Conservation (phyloP, 2,888 invertebrate genomes). For the Volucella zonaria region DNA sequence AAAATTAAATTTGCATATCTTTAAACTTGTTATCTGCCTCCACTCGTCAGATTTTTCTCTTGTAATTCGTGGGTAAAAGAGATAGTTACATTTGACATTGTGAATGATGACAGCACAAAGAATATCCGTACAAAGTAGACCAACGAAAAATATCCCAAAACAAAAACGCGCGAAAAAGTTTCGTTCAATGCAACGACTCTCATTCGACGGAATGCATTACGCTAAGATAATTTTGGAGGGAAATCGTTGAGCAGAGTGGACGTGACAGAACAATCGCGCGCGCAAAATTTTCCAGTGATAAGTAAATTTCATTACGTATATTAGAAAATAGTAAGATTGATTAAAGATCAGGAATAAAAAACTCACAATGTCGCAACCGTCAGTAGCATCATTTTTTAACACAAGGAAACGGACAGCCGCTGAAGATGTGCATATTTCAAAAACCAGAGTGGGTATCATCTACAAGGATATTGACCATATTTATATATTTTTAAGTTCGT, state of each 20-base stretch:
- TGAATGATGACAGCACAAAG: conserved; percentile 60
- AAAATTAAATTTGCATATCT: not conserved
- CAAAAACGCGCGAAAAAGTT: conserved; percentile 77
- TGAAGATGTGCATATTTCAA: conserved; percentile 85
- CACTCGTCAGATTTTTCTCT: not conserved
- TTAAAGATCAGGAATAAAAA: conserved; percentile 3
- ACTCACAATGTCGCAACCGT: conserved; percentile 88
- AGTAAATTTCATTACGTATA: conserved; percentile 6
- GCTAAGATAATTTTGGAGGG: conserved; percentile 79
- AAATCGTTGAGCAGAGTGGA: conserved; percentile 78
- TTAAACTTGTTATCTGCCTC: not conserved
- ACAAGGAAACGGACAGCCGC: conserved; percentile 89
- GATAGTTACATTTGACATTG: conserved; percentile 5
- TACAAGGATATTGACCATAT: conserved; percentile 51
- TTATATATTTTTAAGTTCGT: conserved; percentile 1
- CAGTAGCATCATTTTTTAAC: conserved; percentile 89
- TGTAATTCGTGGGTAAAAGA: conserved; percentile 27
- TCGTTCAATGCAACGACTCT: conserved; percentile 69
- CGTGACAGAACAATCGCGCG: conserved; percentile 62
- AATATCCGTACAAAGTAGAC: conserved; percentile 52
- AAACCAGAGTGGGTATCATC: conserved; percentile 83
- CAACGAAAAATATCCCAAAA: conserved; percentile 66
- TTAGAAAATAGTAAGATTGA: conserved; percentile 10
- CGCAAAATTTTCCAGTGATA: conserved; percentile 37
- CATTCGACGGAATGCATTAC: conserved; percentile 62